Conservation (phyloP, 2,888 invertebrate species). For the Hedychridium roseum region DNA sequence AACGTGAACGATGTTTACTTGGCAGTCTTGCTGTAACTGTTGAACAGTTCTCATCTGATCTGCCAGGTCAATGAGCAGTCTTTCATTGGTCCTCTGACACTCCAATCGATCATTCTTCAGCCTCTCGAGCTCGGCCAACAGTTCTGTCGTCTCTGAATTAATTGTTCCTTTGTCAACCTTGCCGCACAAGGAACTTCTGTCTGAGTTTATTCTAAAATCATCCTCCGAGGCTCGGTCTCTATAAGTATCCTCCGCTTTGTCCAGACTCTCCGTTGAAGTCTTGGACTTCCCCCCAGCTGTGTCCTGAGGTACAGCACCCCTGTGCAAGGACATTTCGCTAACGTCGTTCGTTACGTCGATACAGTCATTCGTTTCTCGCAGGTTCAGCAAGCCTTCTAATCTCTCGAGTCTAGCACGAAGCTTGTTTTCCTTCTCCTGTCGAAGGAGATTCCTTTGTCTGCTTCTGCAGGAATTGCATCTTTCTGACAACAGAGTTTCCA, state of each 20-base stretch:
- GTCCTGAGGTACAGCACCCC: too few relatives aligned
- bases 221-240: slow-evolving; percentile 3
- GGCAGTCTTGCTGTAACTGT: slow-evolving; percentile 42
- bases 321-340: too few relatives aligned
- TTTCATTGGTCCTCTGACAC: slow-evolving; percentile 37
- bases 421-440: slow-evolving; percentile 19
- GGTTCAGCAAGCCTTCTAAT: slow-evolving; percentile 15
- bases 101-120: slow-evolving; percentile 39
- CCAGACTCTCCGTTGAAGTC: too few relatives aligned
- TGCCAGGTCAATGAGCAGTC: slow-evolving; percentile 41
- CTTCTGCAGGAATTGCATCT: slow-evolving; percentile 3
- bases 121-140: slow-evolving; percentile 38
- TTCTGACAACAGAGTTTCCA: slow-evolving; percentile 30
- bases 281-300: too few relatives aligned
- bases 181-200: slow-evolving; percentile 6
- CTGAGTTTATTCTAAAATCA: slow-evolving; percentile 8
- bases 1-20: slow-evolving; percentile 36
- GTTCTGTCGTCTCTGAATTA: slow-evolving; percentile 10
- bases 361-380: slow-evolving; percentile 1
- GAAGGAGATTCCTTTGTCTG: slow-evolving; percentile 8
- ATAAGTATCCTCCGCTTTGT: slow-evolving; percentile 7
- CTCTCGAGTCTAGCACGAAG: slow-evolving; percentile 14
- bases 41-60: slow-evolving; percentile 41
- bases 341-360: too few relatives aligned
- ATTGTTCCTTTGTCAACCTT: not conserved